Evolutionary conservation across 2,888 invertebrate genomes (phyloP), one percentile per base, ranked within the genome.

Genomic region (Coecobrya sp.): DNA sequence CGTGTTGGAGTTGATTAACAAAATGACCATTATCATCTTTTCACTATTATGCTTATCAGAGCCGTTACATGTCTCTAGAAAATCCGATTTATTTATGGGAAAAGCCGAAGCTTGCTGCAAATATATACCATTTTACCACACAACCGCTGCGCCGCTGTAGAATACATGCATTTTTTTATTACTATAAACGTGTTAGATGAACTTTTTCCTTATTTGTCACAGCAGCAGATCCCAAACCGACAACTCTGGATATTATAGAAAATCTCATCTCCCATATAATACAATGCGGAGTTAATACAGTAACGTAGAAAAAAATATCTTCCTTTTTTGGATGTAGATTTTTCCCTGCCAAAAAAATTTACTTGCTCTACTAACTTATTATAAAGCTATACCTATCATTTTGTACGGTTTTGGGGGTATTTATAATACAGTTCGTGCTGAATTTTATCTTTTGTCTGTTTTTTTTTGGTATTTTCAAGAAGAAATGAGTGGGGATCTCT

Each of bases 121-220:
- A n/a, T n/a, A n/a, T n/a, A n/a, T n/a, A n/a, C n/a, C n/a, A n/a
- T n/a, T n/a, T n/a, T n/a, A n/a, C n/a, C n/a, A n/a, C n/a, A n/a
- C n/a, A n/a, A n/a, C n/a, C n/a, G n/a, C n/a, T n/a, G n/a, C n/a
- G n/a, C n/a, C n/a, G n/a, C n/a, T n/a, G n/a, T n/a, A n/a, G n/a
- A n/a, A n/a, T n/a, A n/a, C n/a, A n/a, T n/a, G n/a, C n/a, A n/a
- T n/a, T n/a, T n/a, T 16, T 27, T 16, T 65, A 27, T 65, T 27
- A 7, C 36, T 49, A n/a, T n/a, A 25, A 76, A 70, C 70, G 70
- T 45, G 45, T 45, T 19, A 22, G 22, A 49, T 76, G 22, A 76
- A 10, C 49, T 76, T 45, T 76, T 42, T 10, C 73, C 73, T 76
- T 76, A 76, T 76, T 76, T 76, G 73, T 76, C 42, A 13, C 19